Evolutionary conservation across 2,888 invertebrate genomes (phyloP).

Genomic region (Punctoribates punctum): DNA sequence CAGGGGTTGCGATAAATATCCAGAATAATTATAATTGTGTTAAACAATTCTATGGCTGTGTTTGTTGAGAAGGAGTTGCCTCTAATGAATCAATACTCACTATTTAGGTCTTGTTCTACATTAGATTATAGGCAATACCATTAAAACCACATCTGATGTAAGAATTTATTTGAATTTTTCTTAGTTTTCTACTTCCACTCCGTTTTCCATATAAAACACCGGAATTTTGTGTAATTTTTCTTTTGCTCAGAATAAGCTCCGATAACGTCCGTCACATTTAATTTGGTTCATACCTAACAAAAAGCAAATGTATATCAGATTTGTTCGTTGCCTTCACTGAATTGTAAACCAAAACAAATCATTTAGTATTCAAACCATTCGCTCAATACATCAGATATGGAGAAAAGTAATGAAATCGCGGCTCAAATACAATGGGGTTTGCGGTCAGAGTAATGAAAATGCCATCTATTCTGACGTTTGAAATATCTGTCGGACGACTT

Average conservation of each 20-base stretch:
- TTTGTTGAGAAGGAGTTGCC: slow-evolving; percentile 20
- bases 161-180: background rate
- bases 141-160: no score
- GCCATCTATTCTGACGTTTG: no score
- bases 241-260: background rate
- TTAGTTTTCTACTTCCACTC: background rate
- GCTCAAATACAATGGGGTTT: no score
- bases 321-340: background rate
- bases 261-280: slow-evolving; percentile 3
- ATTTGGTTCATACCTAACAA: background rate
- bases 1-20: background rate
- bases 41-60: background rate
- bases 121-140: background rate
- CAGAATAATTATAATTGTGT: background rate
- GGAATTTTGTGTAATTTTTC: background rate
- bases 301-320: background rate
- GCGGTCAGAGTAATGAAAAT: no score
- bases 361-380: no score
- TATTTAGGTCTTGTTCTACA: background rate
- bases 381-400: no score
- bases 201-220: background rate
- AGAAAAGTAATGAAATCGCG: no score
- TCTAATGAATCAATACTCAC: background rate
- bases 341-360: background rate
- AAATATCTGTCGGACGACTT: no score